Evolutionary conservation across 2,888 invertebrate species (phyloP).

Genomic region (Macaria notata): DNA sequence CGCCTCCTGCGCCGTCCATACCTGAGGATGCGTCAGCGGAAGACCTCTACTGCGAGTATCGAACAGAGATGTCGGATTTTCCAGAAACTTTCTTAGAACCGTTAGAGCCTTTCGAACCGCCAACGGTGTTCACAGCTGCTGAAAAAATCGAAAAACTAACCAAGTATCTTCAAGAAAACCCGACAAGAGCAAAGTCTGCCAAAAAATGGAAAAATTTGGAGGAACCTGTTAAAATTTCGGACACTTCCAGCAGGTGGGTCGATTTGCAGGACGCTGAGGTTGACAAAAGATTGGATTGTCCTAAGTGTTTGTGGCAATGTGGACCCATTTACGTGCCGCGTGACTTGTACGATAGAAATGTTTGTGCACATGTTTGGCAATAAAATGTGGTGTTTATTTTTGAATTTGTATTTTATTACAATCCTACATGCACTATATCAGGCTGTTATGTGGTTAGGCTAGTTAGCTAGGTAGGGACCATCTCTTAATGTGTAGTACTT

Average conservation of each 20-base stretch:
- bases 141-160: constrained; percentile 79
- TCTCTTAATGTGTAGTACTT: too few relatives aligned
- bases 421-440: too few relatives aligned
- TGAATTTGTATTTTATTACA: neutral
- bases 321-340: constrained; percentile 65
- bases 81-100: constrained; percentile 39
- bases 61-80: constrained; percentile 52
- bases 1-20: constrained; percentile 38
- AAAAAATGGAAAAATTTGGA: constrained; percentile 69
- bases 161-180: constrained; percentile 60
- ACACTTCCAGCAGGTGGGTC: constrained; percentile 50
- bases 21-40: constrained; percentile 44
- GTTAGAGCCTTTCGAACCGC: constrained; percentile 7
- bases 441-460: too few relatives aligned
- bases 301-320: constrained; percentile 76
- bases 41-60: constrained; percentile 59
- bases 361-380: constrained; percentile 36
- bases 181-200: constrained; percentile 28
- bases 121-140: constrained; percentile 46
- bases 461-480: too few relatives aligned
- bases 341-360: constrained; percentile 53
- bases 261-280: constrained; percentile 44
- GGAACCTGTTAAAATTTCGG: constrained; percentile 45
- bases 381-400: constrained; percentile 54
- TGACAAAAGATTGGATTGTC: constrained; percentile 49